These are phyloP conservation scores for Falco concolor DNA, from an alignment of 2,797 vertebrate species.

Conservation along the genomic window DNA sequence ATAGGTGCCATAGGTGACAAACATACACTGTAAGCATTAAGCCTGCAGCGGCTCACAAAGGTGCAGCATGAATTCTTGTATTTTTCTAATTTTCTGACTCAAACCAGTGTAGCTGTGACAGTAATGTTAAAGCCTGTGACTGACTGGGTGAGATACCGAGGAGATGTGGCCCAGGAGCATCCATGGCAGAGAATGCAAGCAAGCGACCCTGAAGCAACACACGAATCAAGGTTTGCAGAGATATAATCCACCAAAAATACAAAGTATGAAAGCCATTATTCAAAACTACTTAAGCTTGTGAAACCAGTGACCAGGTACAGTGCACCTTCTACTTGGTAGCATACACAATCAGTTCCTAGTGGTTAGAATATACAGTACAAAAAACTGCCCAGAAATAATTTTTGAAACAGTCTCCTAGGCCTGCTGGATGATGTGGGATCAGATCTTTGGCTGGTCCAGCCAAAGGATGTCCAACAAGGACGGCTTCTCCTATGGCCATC, in stretches of 20 bases:
- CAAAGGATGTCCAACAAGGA: not conserved
- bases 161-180: not conserved
- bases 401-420: not conserved
- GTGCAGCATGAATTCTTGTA: fast-evolving
- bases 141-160: not conserved
- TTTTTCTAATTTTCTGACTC: not conserved
- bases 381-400: not conserved
- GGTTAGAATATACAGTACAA: not conserved
- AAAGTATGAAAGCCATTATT: not conserved
- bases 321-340: not conserved
- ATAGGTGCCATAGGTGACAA: not conserved
- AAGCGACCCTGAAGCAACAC: not conserved
- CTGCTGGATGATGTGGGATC: not conserved
- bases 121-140: not conserved
- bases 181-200: not conserved
- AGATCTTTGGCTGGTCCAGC: not conserved
- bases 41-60: not conserved
- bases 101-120: not conserved
- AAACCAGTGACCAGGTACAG: not conserved
- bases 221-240: not conserved
- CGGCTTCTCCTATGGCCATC: not conserved
- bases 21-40: not conserved
- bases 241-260: not conserved
- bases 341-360: not conserved
- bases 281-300: not conserved